Evolutionary conservation across 2,888 invertebrate species (phyloP).

Genomic region (Neoscelio sp.): DNA sequence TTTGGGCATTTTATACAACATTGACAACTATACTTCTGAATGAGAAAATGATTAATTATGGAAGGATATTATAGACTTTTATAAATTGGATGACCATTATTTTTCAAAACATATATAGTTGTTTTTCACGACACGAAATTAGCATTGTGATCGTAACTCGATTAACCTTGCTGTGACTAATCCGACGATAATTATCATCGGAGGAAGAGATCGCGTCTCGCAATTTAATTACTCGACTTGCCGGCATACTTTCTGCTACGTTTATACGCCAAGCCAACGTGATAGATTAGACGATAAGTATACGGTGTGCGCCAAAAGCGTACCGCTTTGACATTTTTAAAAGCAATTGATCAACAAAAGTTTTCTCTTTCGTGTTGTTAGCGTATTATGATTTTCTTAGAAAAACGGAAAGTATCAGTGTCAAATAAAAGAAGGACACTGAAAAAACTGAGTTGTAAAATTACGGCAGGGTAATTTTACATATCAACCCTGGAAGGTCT

Average conservation of each 20-base stretch:
- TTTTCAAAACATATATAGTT: background rate
- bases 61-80: too few relatives aligned
- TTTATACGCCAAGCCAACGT: slow-evolving; percentile 37
- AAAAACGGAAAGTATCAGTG: too few relatives aligned
- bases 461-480: too few relatives aligned
- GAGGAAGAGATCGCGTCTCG: slow-evolving; percentile 56
- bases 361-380: slow-evolving; percentile 15
- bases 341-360: slow-evolving; percentile 38
- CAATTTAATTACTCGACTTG: slow-evolving; percentile 60
- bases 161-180: slow-evolving; percentile 49
- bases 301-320: slow-evolving; percentile 48
- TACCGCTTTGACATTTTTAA: slow-evolving; percentile 54
- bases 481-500: too few relatives aligned
- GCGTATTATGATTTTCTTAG: slow-evolving; percentile 33
- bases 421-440: too few relatives aligned
- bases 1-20: too few relatives aligned
- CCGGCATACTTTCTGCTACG: slow-evolving; percentile 52
- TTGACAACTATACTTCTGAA: too few relatives aligned
- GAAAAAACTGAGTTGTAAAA: too few relatives aligned
- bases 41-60: too few relatives aligned
- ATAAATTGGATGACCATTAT: slow-evolving; percentile 1
- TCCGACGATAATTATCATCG: slow-evolving; percentile 56
- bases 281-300: slow-evolving; percentile 58
- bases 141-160: slow-evolving; percentile 32
- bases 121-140: slow-evolving; percentile 4